Evolutionary conservation across 2,888 invertebrate genomes (phyloP), one percentile per base, ranked within the genome.

Genomic region (Melolontha melolontha): DNA sequence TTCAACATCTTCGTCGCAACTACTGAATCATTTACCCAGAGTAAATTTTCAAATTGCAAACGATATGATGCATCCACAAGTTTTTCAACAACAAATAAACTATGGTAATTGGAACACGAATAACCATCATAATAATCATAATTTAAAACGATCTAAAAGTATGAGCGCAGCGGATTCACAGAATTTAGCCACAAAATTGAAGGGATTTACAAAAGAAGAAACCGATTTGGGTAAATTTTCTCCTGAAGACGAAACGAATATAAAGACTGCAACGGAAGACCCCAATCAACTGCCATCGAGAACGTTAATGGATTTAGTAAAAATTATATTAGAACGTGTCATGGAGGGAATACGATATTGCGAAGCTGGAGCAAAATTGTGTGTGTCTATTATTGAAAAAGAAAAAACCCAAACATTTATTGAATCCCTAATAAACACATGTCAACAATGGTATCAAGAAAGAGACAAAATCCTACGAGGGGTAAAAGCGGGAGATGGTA

Each of bases 321-420:
- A 92, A 64, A 91, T 91, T 78, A 88, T 95, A 73, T 89, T 95
- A 82, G 90, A 91, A 68, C 90, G 93, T 76, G 92, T 92, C 12
- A 91, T 94, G 72, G 94, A 94, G 83, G 92, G 92, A 5, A 83
- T 83, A 50, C 87, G 92, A 57, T 93, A 92, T 83, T 93, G 94
- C 50, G 88, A 93, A 79, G 91, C 94, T 22, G 93, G 94, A 63
- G 94, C 95, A 8, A 91, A 94, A 71, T 87, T 95, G 73, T 95
- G 95, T 83, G 90, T 95, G 77, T 90, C 91, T 69, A 94, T 95
- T 57, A 94, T 95, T 74, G 94, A 94, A 86, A 92, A 91, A 82
- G 96, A 96, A 84, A 89, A 89, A 77, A 92, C 91, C 74, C 93
- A 94, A 84, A 95, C 95, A 47, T 96, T 95, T 84, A 86, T 95